These are phyloP conservation scores for Melanitta fusca DNA, from an alignment of 2,797 vertebrate genomes.

Conservation along the genomic window DNA sequence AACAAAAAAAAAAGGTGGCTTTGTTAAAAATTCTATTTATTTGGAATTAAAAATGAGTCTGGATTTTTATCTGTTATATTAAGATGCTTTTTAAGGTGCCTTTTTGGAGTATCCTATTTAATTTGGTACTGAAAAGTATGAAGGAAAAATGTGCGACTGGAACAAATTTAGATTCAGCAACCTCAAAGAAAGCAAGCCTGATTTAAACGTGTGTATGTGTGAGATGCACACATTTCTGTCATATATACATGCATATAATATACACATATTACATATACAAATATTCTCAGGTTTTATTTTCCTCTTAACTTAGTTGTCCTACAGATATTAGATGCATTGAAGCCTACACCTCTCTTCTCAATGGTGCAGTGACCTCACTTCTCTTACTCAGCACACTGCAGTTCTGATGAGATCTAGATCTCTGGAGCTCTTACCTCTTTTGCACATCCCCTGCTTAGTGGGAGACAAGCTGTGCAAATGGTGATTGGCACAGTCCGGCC, in stretches of 20 bases:
- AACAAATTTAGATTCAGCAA: neutral
- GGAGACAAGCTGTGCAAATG: neutral
- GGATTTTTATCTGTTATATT: neutral
- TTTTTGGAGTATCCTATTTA: neutral
- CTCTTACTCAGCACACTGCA: neutral
- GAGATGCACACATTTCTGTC: neutral
- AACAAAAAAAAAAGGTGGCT: neutral
- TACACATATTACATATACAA: neutral
- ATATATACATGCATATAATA: neutral
- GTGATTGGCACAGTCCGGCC: neutral
- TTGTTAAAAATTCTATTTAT: neutral
- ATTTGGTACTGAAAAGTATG: neutral
- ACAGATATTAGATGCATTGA: neutral
- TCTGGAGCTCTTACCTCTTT: neutral
- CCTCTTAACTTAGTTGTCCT: neutral
- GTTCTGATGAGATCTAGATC: neutral
- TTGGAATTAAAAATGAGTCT: neutral
- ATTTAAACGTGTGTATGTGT: neutral
- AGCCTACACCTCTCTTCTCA: neutral
- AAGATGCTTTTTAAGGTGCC: neutral
- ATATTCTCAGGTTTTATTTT: neutral
- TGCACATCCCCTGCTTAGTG: neutral
- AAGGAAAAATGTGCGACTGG: neutral
- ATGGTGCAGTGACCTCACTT: neutral
- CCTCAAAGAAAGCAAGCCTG: neutral